Conservation (phyloP, 2,113 vertebrate species). For the Dasyornis broadbenti region DNA sequence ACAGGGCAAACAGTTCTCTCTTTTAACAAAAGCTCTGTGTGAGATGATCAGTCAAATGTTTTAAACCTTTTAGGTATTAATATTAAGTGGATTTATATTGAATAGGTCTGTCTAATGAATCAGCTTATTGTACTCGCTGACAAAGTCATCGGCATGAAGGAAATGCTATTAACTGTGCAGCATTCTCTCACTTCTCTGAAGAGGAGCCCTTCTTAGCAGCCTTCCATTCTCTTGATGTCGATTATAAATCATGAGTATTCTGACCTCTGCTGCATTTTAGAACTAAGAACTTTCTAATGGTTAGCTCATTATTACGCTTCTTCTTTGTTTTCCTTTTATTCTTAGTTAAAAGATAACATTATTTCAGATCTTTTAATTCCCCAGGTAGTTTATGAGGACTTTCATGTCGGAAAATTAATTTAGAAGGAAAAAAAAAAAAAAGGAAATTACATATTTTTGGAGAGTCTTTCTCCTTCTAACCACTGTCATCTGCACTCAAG, state of each 20-base stretch:
- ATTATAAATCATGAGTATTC: conserved; percentile 9
- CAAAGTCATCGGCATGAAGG: neutral
- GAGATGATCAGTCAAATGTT: neutral
- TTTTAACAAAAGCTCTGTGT: neutral
- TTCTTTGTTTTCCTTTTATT: conserved; percentile 10
- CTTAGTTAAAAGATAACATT: neutral
- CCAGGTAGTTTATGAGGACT: neutral
- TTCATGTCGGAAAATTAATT: neutral
- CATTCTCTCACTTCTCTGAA: neutral
- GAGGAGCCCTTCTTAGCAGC: neutral
- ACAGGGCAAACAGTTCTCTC: neutral
- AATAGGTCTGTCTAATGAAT: conserved; percentile 26
- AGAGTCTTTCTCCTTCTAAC: neutral
- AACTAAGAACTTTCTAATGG: neutral
- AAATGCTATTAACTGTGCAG: conserved; percentile 24
- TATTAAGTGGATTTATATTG: conserved; percentile 41
- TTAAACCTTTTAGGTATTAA: conserved; percentile 14
- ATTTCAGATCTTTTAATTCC: neutral
- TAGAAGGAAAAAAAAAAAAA: neutral
- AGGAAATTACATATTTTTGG: neutral
- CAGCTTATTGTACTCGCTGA: neutral
- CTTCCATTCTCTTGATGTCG: neutral
- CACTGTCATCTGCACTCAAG: neutral
- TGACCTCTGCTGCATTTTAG: neutral
- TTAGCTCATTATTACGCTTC: neutral